Evolutionary conservation across 2,888 invertebrate species (phyloP).

Genomic region (Pandemis corylana): DNA sequence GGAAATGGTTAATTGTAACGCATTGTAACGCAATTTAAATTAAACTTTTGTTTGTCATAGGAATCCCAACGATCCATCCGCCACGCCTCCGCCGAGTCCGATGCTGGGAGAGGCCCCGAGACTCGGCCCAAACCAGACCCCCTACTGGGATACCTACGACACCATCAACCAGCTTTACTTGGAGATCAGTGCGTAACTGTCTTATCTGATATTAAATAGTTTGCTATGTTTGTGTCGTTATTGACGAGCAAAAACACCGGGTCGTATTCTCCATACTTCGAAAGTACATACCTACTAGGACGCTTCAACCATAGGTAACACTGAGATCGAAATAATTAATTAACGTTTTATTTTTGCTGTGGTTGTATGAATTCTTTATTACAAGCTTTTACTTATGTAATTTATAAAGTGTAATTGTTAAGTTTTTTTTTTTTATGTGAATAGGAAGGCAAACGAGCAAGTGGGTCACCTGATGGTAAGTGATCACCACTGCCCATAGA

Average conservation of each 20-base stretch:
- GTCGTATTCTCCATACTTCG: too few relatives aligned
- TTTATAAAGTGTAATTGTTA: too few relatives aligned
- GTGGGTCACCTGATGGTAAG: too few relatives aligned
- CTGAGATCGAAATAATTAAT: too few relatives aligned
- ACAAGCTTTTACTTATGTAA: too few relatives aligned
- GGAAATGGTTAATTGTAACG: background rate
- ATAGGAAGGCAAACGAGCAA: too few relatives aligned
- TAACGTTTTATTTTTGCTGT: too few relatives aligned
- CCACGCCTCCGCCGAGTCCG: conserved; percentile 84
- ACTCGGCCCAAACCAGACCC: conserved; percentile 82
- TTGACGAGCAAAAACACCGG: background rate
- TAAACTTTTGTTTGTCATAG: conserved; percentile 66
- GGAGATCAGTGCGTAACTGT: conserved; percentile 87
- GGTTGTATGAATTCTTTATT: too few relatives aligned
- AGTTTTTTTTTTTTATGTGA: too few relatives aligned
- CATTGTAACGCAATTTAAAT: background rate
- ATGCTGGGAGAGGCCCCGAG: conserved; percentile 71
- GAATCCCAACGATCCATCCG: conserved; percentile 87
- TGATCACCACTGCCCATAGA: too few relatives aligned
- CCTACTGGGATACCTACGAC: conserved; percentile 96
- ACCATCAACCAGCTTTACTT: conserved; percentile 95
- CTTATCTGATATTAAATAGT: conserved; percentile 22
- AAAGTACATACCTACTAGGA: too few relatives aligned
- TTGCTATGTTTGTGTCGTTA: background rate
- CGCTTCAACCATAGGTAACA: too few relatives aligned